Conservation (phyloP, 2,888 invertebrate species). For the Eupithecia pulchellata region DNA sequence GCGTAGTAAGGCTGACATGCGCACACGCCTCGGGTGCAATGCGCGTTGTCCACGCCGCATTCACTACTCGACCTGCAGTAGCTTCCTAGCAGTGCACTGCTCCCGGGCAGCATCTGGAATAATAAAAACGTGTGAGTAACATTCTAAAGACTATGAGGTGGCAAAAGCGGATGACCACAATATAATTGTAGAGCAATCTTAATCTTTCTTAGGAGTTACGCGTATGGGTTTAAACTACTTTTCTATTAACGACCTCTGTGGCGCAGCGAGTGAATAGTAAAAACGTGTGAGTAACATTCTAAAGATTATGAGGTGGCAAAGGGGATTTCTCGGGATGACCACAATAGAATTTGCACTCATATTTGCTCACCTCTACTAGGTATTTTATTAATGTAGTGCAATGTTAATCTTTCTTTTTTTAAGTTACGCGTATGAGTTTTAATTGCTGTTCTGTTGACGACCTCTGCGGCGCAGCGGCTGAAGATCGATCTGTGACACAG, state of each 20-base stretch:
- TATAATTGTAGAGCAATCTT: neutral
- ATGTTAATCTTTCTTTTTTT: neutral
- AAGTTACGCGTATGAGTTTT: neutral
- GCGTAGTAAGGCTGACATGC: constrained; percentile 94
- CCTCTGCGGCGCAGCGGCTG: neutral
- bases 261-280: too few relatives aligned
- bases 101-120: constrained; percentile 64
- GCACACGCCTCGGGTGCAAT: constrained; percentile 90
- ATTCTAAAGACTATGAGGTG: neutral
- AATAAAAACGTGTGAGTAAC: constrained; percentile 33
- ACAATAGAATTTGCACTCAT: too few relatives aligned
- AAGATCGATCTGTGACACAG: neutral
- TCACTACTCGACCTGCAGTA: constrained; percentile 87
- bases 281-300: too few relatives aligned
- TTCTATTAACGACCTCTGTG: neutral
- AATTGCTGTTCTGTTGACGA: neutral
- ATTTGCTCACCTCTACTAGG: too few relatives aligned
- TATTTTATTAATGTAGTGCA: neutral
- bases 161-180: neutral
- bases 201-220: neutral
- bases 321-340: too few relatives aligned
- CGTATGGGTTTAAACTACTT: neutral
- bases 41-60: constrained; percentile 88
- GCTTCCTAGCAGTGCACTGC: constrained; percentile 82
- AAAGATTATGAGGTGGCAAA: too few relatives aligned